Evolutionary conservation across 2,888 invertebrate genomes (phyloP).

Genomic region (Apoda limacodes): DNA sequence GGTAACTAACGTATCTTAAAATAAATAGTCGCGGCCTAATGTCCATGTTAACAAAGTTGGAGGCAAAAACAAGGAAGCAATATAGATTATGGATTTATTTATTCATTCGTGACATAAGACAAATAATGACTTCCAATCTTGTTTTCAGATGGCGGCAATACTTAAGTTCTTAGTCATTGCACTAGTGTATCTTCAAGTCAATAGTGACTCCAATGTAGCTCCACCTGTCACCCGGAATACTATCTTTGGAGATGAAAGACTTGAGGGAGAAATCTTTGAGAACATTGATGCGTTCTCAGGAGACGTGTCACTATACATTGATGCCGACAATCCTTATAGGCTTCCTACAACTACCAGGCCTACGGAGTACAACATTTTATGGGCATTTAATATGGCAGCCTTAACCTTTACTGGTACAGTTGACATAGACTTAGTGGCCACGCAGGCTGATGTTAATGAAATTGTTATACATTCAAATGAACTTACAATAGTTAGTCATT

Average conservation of each 20-base stretch:
- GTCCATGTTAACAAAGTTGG: too few species aligned
- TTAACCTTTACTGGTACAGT: slow-evolving; percentile 42
- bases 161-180: slow-evolving; percentile 30
- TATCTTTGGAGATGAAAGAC: slow-evolving; percentile 48
- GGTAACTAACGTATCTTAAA: too few species aligned
- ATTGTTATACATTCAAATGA: slow-evolving; percentile 47
- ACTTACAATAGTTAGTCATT: slow-evolving; percentile 36
- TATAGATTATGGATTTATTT: too few species aligned
- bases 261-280: slow-evolving; percentile 46
- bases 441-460: slow-evolving; percentile 30
- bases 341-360: slow-evolving; percentile 65
- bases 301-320: slow-evolving; percentile 17
- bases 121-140: background rate
- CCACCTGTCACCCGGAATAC: slow-evolving; percentile 35
- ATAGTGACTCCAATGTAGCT: slow-evolving; percentile 28
- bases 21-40: too few species aligned
- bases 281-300: slow-evolving; percentile 24
- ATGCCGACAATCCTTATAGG: slow-evolving; percentile 34
- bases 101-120: too few species aligned
- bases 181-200: slow-evolving; percentile 27
- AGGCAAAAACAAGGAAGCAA: too few species aligned
- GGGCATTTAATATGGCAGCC: slow-evolving; percentile 45
- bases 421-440: slow-evolving; percentile 38
- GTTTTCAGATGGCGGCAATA: slow-evolving; percentile 43
- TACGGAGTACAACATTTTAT: slow-evolving; percentile 53